Evolutionary conservation across 2,113 vertebrate genomes (phyloP).

Genomic region (Larimichthys crocea): DNA sequence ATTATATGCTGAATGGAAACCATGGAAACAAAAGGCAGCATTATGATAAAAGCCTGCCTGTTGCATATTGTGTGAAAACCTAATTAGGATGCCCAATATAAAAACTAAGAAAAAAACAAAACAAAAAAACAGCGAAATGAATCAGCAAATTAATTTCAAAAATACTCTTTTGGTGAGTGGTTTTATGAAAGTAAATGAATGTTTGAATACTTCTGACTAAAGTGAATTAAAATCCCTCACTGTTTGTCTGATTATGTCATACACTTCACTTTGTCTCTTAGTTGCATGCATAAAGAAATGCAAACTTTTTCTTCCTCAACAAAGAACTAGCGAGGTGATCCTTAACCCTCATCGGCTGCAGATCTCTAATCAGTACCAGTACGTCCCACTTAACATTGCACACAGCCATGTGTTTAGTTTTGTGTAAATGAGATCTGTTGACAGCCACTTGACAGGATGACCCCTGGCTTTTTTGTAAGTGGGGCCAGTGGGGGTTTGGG

Average conservation of each 20-base stretch:
- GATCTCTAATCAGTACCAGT: slow-evolving; percentile 67
- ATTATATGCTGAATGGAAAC: slow-evolving; percentile 66
- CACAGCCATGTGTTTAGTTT: slow-evolving; percentile 79
- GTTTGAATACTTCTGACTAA: slow-evolving; percentile 54
- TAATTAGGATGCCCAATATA: slow-evolving; percentile 64
- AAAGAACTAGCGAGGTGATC: slow-evolving; percentile 2
- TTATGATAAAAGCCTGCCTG: slow-evolving; percentile 74
- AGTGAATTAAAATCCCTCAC: slow-evolving; percentile 35
- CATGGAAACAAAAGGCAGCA: slow-evolving; percentile 72
- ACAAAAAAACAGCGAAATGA: slow-evolving; percentile 61
- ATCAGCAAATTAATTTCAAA: slow-evolving; percentile 73
- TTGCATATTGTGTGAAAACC: slow-evolving; percentile 75
- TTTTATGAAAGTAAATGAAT: slow-evolving; percentile 69
- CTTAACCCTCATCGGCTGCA: slow-evolving; percentile 22
- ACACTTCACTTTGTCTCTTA: slow-evolving; percentile 17
- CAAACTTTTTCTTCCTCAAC: not conserved
- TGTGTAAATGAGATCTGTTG: slow-evolving; percentile 82
- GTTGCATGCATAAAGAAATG: slow-evolving; percentile 17
- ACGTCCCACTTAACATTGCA: slow-evolving; percentile 79
- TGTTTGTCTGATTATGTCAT: slow-evolving; percentile 21
- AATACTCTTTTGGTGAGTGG: slow-evolving; percentile 49
- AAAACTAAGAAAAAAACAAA: not conserved
- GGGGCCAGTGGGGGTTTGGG: slow-evolving; percentile 35
- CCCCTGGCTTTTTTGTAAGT: slow-evolving; percentile 68
- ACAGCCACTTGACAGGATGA: slow-evolving; percentile 86